Evolutionary conservation across 2,113 vertebrate species (phyloP).

Genomic region (Entomyzon cyanotis): DNA sequence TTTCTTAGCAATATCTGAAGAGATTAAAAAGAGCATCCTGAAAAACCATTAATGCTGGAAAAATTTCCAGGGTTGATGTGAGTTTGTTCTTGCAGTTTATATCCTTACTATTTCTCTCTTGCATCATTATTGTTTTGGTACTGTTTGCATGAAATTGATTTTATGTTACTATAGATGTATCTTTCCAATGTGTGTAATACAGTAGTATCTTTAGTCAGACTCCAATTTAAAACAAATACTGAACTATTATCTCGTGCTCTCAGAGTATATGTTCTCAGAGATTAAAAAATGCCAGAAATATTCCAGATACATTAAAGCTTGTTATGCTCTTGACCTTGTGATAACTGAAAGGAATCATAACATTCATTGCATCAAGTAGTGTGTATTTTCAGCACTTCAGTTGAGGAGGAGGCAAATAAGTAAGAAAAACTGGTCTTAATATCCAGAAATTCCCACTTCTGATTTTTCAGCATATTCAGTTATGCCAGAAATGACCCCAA

Average conservation of each 20-base stretch:
- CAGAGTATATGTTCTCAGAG: not conserved
- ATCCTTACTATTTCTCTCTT: not conserved
- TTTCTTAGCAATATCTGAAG: not conserved
- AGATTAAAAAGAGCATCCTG: not conserved
- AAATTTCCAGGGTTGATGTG: not conserved
- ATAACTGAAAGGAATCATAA: not conserved
- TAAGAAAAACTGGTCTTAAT: not conserved
- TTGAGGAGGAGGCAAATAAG: not conserved
- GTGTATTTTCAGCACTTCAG: slow-evolving; percentile 22
- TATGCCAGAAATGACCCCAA: slow-evolving; percentile 10
- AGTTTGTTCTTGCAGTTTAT: not conserved
- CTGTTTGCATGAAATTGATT: not conserved
- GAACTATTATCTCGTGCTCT: slow-evolving; percentile 21
- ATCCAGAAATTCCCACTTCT: not conserved
- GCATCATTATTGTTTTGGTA: not conserved
- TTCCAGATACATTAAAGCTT: not conserved
- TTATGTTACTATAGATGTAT: slow-evolving; percentile 40
- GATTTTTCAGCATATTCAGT: not conserved
- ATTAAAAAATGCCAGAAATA: slow-evolving; percentile 20
- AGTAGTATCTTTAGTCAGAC: slow-evolving; percentile 40
- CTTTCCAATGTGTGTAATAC: slow-evolving; percentile 13
- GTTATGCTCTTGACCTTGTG: not conserved
- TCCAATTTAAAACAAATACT: slow-evolving; percentile 54
- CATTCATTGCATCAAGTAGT: not conserved
- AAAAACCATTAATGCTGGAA: not conserved